phyloP scores from a whole-genome alignment of 2,797 vertebrate species.

The Lacerta bilineata region DNA sequence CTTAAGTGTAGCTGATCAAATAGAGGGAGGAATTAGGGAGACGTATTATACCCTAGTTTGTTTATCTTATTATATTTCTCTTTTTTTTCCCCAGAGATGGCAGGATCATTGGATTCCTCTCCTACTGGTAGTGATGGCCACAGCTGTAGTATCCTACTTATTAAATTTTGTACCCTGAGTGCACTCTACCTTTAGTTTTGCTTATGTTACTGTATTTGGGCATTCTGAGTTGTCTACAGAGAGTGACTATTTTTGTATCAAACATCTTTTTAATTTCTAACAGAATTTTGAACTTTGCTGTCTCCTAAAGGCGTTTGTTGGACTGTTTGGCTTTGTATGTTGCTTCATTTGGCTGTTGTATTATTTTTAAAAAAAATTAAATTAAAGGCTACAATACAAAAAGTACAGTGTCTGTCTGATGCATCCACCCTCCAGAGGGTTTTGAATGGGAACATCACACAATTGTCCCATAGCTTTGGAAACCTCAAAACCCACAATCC shows the following conservation, averaged over 20 bases:
- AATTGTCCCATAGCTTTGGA: background rate
- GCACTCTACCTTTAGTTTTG: fast-evolving
- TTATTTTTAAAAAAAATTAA: background rate
- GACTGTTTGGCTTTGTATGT: background rate
- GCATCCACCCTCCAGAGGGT: background rate
- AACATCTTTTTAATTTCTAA: constrained; percentile 6
- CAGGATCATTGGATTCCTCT: constrained; percentile 69
- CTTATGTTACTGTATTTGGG: background rate
- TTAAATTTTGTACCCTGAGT: constrained; percentile 60
- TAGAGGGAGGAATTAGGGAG: fast-evolving
- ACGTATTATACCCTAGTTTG: background rate
- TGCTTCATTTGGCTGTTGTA: background rate
- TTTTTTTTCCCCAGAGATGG: constrained; percentile 65
- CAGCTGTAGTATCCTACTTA: constrained; percentile 70
- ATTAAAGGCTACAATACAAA: background rate
- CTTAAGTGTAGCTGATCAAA: background rate
- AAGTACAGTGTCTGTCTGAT: background rate
- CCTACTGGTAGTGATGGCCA: constrained; percentile 65
- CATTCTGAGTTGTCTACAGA: background rate
- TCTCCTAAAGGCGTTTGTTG: background rate
- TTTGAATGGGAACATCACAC: background rate
- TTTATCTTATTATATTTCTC: constrained; percentile 23
- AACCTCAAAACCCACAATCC: background rate
- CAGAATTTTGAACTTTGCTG: constrained; percentile 3
- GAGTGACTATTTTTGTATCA: background rate